Evolutionary conservation across 2,888 invertebrate genomes (phyloP).

Genomic region (Dermolepida albohirtum): DNA sequence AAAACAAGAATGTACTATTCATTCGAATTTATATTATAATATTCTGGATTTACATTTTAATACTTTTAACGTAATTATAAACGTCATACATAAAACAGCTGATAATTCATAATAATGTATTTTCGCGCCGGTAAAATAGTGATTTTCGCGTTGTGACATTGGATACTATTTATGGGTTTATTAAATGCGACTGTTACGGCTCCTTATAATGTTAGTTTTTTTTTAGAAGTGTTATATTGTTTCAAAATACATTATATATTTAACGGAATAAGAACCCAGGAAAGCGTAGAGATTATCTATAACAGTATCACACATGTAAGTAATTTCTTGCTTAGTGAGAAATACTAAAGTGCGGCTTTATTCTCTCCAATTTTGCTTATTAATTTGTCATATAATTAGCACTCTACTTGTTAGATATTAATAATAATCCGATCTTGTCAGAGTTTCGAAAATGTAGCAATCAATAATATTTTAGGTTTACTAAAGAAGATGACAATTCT

Average conservation of each 20-base stretch:
- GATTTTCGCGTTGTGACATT: slow-evolving; percentile 29
- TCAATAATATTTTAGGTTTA: slow-evolving; percentile 55
- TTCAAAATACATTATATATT: slow-evolving; percentile 31
- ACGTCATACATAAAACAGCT: not conserved
- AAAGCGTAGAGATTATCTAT: slow-evolving; percentile 36
- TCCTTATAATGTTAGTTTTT: slow-evolving; percentile 38
- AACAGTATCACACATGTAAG: slow-evolving; percentile 53
- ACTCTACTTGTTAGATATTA: slow-evolving; percentile 11
- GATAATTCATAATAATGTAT: not conserved
- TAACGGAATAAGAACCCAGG: slow-evolving; percentile 29
- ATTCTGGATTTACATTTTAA: too few relatives aligned
- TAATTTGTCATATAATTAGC: slow-evolving; percentile 38
- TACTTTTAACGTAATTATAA: too few relatives aligned
- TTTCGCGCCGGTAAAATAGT: slow-evolving; percentile 24
- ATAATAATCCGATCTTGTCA: not conserved
- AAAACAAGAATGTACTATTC: too few relatives aligned
- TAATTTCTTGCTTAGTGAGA: slow-evolving; percentile 12
- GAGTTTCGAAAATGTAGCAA: not conserved
- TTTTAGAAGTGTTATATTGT: slow-evolving; percentile 21
- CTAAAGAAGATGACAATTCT: slow-evolving; percentile 63
- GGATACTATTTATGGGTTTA: slow-evolving; percentile 29
- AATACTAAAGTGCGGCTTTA: slow-evolving; percentile 10
- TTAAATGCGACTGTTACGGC: slow-evolving; percentile 41
- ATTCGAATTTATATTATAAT: too few relatives aligned
- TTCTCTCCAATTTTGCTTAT: slow-evolving; percentile 17